Evolutionary conservation across 2,113 vertebrate species (phyloP).

Genomic region (Rhinolophus sinicus): DNA sequence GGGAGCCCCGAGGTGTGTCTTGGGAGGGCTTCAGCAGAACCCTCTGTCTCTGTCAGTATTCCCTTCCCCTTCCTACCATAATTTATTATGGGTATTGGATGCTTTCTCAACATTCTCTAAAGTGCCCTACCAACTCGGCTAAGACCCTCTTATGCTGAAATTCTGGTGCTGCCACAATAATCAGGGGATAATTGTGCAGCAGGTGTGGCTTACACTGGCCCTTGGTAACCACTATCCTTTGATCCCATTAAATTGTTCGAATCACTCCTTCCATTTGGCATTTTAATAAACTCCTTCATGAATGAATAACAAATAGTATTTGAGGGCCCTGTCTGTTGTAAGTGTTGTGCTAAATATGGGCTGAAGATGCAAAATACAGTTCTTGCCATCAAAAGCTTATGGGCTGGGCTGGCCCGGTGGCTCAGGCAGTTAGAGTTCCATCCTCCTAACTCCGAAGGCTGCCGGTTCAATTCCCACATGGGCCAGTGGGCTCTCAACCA

Average conservation of each 20-base stretch:
- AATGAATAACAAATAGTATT: background rate
- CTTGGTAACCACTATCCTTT: background rate
- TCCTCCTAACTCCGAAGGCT: too few species aligned
- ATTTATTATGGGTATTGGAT: background rate
- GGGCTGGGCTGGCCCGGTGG: background rate
- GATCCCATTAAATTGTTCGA: background rate
- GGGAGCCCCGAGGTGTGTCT: background rate
- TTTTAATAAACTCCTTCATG: slow-evolving; percentile 13
- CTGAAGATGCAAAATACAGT: background rate
- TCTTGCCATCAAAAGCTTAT: background rate
- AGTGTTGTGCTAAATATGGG: background rate
- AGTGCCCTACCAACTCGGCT: background rate
- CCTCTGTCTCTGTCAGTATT: background rate
- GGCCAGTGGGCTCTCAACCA: too few species aligned
- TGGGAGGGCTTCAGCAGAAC: background rate
- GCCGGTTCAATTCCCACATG: too few species aligned
- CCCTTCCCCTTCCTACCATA: background rate
- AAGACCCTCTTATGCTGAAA: background rate
- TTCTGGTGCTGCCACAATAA: background rate
- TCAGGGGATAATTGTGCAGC: background rate
- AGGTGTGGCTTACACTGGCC: background rate
- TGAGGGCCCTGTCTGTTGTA: background rate
- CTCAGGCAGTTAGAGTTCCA: too few species aligned
- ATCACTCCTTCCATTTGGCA: background rate
- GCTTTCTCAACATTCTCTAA: background rate